phyloP scores from a whole-genome alignment of 2,888 invertebrate genomes.

The Tanypteryx hageni region DNA sequence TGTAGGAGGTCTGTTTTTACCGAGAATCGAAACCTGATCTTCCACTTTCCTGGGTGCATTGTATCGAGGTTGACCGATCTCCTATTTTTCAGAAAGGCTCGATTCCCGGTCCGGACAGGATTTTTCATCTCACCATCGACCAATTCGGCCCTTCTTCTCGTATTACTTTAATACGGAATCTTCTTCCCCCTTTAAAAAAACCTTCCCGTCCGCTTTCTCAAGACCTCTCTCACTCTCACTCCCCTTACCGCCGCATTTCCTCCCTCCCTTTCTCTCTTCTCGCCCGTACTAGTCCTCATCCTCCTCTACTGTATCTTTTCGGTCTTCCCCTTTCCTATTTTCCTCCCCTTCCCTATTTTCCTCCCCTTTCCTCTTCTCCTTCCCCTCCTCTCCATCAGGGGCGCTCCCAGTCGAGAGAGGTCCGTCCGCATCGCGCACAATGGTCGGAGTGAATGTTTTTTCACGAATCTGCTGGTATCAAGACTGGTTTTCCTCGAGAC shows the following conservation, averaged over 20 bases:
- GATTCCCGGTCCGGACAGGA: background rate
- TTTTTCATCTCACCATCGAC: background rate
- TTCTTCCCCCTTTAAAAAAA: background rate
- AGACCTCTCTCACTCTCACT: background rate
- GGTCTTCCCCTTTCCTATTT: background rate
- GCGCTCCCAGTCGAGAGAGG: background rate
- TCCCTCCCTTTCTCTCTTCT: background rate
- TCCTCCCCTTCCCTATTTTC: background rate
- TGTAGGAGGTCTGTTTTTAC: too few species aligned
- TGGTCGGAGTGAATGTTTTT: background rate
- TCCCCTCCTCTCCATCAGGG: background rate
- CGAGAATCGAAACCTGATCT: too few species aligned
- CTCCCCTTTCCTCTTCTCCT: background rate
- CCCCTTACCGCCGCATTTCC: background rate
- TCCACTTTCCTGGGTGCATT: too few species aligned
- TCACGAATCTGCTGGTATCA: background rate
- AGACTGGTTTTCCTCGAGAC: background rate
- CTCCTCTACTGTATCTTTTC: background rate
- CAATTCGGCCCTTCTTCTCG: background rate
- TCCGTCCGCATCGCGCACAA: background rate
- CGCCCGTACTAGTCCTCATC: background rate
- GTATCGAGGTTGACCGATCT: too few species aligned
- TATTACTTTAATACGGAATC: conserved; percentile 21
- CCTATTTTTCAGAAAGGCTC: background rate
- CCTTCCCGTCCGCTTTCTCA: background rate